Base-by-base conservation (phyloP, 2,888 invertebrate genomes). In the Didymodactylos carnosus region DNA sequence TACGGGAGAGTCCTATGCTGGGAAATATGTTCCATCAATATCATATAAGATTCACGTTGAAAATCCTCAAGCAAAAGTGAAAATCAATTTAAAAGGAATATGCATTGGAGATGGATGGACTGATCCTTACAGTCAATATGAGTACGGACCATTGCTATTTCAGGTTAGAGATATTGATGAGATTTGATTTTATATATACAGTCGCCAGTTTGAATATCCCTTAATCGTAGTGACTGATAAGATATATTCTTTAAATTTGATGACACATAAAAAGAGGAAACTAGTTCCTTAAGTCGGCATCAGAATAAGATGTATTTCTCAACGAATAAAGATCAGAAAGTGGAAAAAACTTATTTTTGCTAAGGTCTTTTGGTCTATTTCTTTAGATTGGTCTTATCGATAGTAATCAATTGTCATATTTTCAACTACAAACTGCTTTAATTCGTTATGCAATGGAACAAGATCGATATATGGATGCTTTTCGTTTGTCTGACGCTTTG, bases 11-110 rank as follows among this genome's bases (percentile, higher is more conserved):
- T 82, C 82, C 0, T 82, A 82, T 80, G 80, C 80, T 79, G 85
- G 93, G 0, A 88, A 88, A 81, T 89, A 89, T 80, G 87, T 88
- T 0, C 93, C 93, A 2, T 90, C 91, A 0, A 82, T 90, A 23
- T 79, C 81, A 25, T 80, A 82, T 76, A 80, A 79, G 75, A 82
- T 80, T 69, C 80, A 79, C 77, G 74, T 76, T 72, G 41, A 79
- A 46, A 76, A 78, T 23, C 39, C n/a, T 27, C 7, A 39, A 25
- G 77, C 79, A 13, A 19, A 62, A 62, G 62, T 29, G 3, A 77
- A 77, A 51, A 80, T 81, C 35, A 80, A 80, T 73, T 77, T 81
- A 69, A 77, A 77, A 69, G 82, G 82, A 8, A 77, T 82, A 73
- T 80, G 80, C 10, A 81, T 81, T 69, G 82, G 81, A 40, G 81